Percentiles rank a stretch among this genome's conserved stretches.
phyloP scores from a whole-genome alignment of 2,797 vertebrate genomes.

The Moxostoma hubbsi region DNA sequence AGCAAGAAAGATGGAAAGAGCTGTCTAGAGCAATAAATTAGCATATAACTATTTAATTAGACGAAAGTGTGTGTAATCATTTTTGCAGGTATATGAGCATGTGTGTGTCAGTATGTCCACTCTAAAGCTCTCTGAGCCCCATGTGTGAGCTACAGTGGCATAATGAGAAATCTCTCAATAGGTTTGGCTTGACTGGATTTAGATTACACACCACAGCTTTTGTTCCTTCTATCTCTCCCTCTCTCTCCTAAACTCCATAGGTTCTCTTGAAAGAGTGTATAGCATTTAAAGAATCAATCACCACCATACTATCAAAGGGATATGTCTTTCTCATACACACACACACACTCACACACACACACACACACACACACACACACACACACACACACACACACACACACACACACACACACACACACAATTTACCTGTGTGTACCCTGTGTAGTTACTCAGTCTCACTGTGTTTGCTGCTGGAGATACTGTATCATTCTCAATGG shows the following conservation, averaged over 20 bases:
- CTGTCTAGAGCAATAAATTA: constrained; percentile 35
- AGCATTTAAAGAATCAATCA: constrained; percentile 55
- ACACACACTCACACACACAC: neutral
- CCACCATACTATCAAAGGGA: constrained; percentile 38
- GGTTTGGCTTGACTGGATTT: constrained; percentile 55
- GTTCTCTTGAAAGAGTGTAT: constrained; percentile 44
- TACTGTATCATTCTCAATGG: neutral
- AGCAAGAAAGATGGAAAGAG: constrained; percentile 2
- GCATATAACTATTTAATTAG: constrained; percentile 40
- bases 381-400: neutral
- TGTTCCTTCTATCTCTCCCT: constrained; percentile 41
- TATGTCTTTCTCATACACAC: constrained; percentile 25
- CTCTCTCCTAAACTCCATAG: constrained; percentile 3
- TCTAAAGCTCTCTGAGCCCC: constrained; percentile 45
- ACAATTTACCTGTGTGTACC: constrained; percentile 15
- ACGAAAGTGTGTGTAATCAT: constrained; percentile 32
- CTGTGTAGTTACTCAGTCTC: constrained; percentile 29
- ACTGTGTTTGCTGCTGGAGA: constrained; percentile 18
- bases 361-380: too few species aligned
- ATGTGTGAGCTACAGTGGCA: constrained; percentile 60
- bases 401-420: neutral
- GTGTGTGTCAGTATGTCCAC: constrained; percentile 35
- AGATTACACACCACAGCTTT: constrained; percentile 57
- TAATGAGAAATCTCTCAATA: constrained; percentile 56
- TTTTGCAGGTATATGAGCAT: constrained; percentile 21